These are phyloP conservation scores for Sipha maydis DNA, from an alignment of 2,888 invertebrate genomes.

Conservation along the genomic window DNA sequence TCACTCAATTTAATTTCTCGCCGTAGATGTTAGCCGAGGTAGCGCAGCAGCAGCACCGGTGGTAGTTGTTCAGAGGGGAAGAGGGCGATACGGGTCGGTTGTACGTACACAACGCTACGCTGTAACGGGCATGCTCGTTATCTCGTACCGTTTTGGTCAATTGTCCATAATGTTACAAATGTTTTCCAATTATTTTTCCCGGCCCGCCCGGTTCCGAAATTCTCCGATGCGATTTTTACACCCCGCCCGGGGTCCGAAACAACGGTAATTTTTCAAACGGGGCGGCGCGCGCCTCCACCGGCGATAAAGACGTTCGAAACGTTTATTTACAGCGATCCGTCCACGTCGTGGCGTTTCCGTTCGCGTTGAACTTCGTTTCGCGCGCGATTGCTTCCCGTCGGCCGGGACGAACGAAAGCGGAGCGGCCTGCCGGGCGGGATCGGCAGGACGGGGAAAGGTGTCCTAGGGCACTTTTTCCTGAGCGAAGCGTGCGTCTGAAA, in stretches of 20 bases:
- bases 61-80: too few species aligned
- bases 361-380: neutral
- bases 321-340: slow-evolving; percentile 38
- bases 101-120: neutral
- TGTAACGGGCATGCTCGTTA: slow-evolving; percentile 35
- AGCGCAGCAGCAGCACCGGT: too few species aligned
- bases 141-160: slow-evolving; percentile 44
- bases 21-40: slow-evolving; percentile 19
- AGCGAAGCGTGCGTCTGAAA: too few species aligned
- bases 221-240: slow-evolving; percentile 45
- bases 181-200: slow-evolving; percentile 59
- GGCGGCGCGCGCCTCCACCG: neutral
- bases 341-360: neutral
- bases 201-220: neutral
- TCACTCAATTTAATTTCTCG: slow-evolving; percentile 63
- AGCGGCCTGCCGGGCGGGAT: too few species aligned
- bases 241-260: slow-evolving; percentile 22
- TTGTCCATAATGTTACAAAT: slow-evolving; percentile 59
- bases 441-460: neutral
- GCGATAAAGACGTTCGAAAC: slow-evolving; percentile 35
- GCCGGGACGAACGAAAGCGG: neutral
- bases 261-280: slow-evolving; percentile 51
- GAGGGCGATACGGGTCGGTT: neutral
- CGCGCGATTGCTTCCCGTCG: neutral
- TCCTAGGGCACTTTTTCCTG: too few species aligned